Base-by-base conservation (phyloP, 1,140 invertebrate species). In the Dryas iulia region DNA sequence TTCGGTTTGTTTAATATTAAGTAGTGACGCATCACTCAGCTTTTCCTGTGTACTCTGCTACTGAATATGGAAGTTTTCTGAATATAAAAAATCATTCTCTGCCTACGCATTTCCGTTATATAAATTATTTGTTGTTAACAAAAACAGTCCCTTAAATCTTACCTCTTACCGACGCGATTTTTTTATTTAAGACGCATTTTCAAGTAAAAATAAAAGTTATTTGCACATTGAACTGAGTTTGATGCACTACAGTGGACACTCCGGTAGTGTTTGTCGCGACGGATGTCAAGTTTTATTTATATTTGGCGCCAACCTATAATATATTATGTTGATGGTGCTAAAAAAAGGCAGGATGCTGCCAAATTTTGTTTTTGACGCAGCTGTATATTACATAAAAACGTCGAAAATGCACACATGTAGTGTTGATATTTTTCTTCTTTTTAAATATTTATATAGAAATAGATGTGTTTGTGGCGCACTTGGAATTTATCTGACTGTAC, bases 301-400 rank as follows among this genome's bases (percentile, higher is more conserved):
- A 81, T 79, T 82, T 80, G 88, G 88, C 88, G 88, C 86, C 88
- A 84, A 83, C 79, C 74, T 78, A 84, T 81, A 83, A 79, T 76
- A 79, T 69, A 66, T 60, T 47, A 66, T 71, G 68, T 47, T 73
- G 74, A 67, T 71, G 79, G 81, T 75, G 75, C 60, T 59, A 66
- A 72, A 72, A 70, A 76, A 70, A 78, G 62, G 64, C 68, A 67
- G 71, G 61, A 67, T 66, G 79, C 63, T 84, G 83, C 83, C 82
- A 84, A 84, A 81, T 79, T 73, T 73, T 71, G 64, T 66, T 61
- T 62, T 66, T 79, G 71, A 78, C 76, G 74, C 64, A 62, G 69
- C 59, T 63, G 70, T 59, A 63, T 62, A 70, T 66, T 62, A 67
- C 67, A 61, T 69, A 62, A 67, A 39, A 64, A 53, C 25, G 28